Evolutionary conservation across 2,113 vertebrate genomes (phyloP).

Genomic region (Rana temporaria): DNA sequence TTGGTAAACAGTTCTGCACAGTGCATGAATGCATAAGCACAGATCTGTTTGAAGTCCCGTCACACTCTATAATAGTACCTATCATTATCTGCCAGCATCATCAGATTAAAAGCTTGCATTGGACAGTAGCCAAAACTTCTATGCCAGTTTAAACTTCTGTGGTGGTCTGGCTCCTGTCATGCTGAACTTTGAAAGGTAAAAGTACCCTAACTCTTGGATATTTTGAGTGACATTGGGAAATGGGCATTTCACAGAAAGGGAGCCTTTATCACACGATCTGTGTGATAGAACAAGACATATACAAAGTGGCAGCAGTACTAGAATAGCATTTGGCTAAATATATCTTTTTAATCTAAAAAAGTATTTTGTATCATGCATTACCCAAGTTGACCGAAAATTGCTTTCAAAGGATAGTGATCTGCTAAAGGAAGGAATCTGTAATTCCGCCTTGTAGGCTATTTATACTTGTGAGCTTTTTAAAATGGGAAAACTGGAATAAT

Average conservation of each 20-base stretch:
- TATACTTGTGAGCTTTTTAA: too few relatives aligned
- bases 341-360: background rate
- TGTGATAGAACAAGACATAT: background rate
- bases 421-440: too few relatives aligned
- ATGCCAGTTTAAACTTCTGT: constrained; percentile 46
- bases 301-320: background rate
- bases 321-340: background rate
- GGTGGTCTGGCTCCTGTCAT: constrained; percentile 38
- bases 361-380: too few relatives aligned
- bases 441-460: too few relatives aligned
- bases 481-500: too few relatives aligned
- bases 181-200: constrained; percentile 16
- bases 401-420: too few relatives aligned
- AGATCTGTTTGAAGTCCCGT: constrained; percentile 36
- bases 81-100: constrained; percentile 55
- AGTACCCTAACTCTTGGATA: constrained; percentile 1
- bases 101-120: constrained; percentile 52
- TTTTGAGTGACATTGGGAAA: constrained; percentile 30
- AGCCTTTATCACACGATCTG: background rate
- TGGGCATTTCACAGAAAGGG: constrained; percentile 15
- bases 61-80: constrained; percentile 48
- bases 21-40: constrained; percentile 35
- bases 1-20: constrained; percentile 46
- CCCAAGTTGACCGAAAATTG: too few relatives aligned
- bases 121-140: constrained; percentile 34